These are phyloP conservation scores for Cremastinae sp. DNA, from an alignment of 2,888 invertebrate species.

Conservation along the genomic window DNA sequence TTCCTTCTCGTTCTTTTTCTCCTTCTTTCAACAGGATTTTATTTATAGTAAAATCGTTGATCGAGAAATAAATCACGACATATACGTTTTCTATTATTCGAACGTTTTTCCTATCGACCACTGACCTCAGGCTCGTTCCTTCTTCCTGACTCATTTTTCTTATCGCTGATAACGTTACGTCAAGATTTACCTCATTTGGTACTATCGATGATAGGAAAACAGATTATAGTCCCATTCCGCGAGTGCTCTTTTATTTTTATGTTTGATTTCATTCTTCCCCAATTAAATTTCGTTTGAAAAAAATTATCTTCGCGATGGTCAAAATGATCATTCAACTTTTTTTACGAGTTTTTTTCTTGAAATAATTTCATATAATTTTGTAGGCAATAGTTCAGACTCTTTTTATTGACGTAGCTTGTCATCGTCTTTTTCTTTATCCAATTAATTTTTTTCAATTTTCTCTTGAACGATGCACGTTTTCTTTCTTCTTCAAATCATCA, in stretches of 20 bases:
- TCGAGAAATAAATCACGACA: conserved; percentile 17
- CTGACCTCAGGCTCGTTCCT: conserved; percentile 43
- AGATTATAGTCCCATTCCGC: too few relatives aligned
- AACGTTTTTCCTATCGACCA: conserved; percentile 34
- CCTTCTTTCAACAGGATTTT: conserved; percentile 10
- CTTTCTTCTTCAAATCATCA: background rate
- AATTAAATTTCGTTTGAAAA: too few relatives aligned
- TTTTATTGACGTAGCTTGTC: too few relatives aligned
- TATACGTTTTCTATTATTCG: conserved; percentile 56
- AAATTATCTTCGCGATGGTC: too few relatives aligned
- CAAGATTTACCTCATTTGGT: background rate
- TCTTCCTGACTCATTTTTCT: conserved; percentile 38
- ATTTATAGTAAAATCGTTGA: conserved; percentile 25
- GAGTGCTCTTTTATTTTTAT: too few relatives aligned
- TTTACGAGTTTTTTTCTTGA: too few relatives aligned
- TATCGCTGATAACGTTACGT: conserved; percentile 9
- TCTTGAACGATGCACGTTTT: background rate
- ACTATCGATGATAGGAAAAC: background rate
- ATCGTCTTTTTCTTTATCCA: too few relatives aligned
- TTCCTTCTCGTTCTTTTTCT: conserved; percentile 2
- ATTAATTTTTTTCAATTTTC: too few relatives aligned
- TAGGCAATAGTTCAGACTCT: too few relatives aligned
- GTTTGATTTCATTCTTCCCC: too few relatives aligned
- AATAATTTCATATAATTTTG: too few relatives aligned
- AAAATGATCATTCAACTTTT: too few relatives aligned